These are phyloP conservation scores for Peromyscus leucopus DNA, from an alignment of 2,113 vertebrate species.

Conservation along the genomic window DNA sequence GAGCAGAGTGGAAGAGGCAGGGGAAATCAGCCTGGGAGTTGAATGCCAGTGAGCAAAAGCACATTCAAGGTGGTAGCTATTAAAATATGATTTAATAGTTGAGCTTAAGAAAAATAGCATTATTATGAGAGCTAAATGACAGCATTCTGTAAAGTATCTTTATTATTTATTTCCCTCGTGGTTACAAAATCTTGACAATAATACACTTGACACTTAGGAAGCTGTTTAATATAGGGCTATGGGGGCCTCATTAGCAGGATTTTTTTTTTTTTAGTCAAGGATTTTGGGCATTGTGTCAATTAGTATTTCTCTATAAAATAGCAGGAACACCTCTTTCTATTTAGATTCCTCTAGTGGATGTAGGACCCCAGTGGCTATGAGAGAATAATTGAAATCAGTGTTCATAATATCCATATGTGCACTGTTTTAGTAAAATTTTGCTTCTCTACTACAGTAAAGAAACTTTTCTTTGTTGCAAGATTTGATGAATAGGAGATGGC, in stretches of 20 bases:
- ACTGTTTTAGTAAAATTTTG: slow-evolving; percentile 76
- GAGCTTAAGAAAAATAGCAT: slow-evolving; percentile 58
- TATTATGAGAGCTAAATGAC: slow-evolving; percentile 81
- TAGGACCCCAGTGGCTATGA: slow-evolving; percentile 79
- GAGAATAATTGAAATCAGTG: slow-evolving; percentile 86
- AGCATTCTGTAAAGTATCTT: slow-evolving; percentile 75
- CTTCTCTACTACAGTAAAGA: slow-evolving; percentile 52
- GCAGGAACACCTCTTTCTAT: slow-evolving; percentile 81
- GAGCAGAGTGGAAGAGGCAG: neutral
- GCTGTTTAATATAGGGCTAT: slow-evolving; percentile 83
- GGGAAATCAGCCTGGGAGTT: neutral
- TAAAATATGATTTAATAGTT: slow-evolving; percentile 70
- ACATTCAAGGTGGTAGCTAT: slow-evolving; percentile 27
- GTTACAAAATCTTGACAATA: slow-evolving; percentile 68
- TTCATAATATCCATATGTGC: slow-evolving; percentile 83
- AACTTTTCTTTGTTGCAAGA: slow-evolving; percentile 4
- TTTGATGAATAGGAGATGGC: neutral
- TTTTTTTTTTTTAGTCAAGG: slow-evolving; percentile 81
- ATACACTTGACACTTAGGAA: slow-evolving; percentile 75
- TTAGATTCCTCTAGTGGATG: slow-evolving; percentile 82
- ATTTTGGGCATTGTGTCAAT: slow-evolving; percentile 83
- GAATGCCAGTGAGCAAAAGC: neutral
- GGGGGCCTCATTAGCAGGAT: slow-evolving; percentile 85
- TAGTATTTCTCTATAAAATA: slow-evolving; percentile 85
- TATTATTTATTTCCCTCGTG: slow-evolving; percentile 82